Evolutionary conservation across 2,797 vertebrate genomes (phyloP).

Genomic region (Stomatorhinus walkeri): DNA sequence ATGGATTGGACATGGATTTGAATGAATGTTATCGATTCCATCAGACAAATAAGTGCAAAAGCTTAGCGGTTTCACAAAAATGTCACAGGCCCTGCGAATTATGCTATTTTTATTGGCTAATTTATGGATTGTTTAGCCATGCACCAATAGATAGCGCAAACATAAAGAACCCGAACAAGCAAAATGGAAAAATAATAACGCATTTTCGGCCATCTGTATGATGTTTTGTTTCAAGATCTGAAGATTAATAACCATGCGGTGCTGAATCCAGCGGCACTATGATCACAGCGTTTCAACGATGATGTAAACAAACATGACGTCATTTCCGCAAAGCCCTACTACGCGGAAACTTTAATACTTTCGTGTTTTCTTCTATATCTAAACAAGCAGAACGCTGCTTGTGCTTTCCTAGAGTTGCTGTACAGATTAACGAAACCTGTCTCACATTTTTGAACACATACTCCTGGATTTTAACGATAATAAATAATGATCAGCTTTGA

Average conservation of each 20-base stretch:
- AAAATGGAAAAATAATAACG: background rate
- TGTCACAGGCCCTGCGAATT: background rate
- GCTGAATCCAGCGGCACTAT: background rate
- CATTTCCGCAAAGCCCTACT: conserved; percentile 31
- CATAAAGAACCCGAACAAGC: background rate
- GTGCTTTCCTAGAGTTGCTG: background rate
- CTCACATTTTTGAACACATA: background rate
- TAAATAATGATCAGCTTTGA: conserved; percentile 34
- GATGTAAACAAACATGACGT: conserved; percentile 34
- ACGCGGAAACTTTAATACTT: background rate
- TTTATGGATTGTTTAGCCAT: background rate
- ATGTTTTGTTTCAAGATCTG: background rate
- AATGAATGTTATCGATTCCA: background rate
- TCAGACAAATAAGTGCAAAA: background rate
- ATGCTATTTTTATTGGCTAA: background rate
- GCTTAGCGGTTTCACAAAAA: background rate
- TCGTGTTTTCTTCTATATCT: background rate
- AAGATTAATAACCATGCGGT: background rate
- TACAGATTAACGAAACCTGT: background rate
- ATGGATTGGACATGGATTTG: background rate
- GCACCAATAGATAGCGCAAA: background rate
- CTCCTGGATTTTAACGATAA: background rate
- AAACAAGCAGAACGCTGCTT: background rate
- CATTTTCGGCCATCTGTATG: background rate
- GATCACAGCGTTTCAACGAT: background rate